Conservation (phyloP, 2,888 invertebrate species). For the Pachydiplax longipennis region DNA sequence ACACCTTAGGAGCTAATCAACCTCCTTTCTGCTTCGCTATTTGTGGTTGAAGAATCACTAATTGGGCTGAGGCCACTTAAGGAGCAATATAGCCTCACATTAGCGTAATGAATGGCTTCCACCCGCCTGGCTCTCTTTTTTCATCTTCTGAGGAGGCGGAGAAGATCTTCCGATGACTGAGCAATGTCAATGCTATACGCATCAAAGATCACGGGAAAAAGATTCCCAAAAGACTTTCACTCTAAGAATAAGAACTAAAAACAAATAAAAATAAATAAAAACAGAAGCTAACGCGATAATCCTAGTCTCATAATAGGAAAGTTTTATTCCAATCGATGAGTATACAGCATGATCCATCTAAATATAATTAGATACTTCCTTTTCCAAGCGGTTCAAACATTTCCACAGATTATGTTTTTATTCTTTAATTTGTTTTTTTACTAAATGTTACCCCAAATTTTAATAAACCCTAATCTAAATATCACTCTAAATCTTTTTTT, state of each 20-base stretch:
- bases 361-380: too few species aligned
- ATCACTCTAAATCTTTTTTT: too few species aligned
- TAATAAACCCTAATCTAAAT: too few species aligned
- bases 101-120: conserved; percentile 14
- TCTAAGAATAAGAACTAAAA: background rate
- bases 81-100: background rate
- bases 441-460: too few species aligned
- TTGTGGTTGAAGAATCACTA: background rate
- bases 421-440: too few species aligned
- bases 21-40: background rate
- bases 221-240: background rate
- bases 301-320: too few species aligned
- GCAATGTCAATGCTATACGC: background rate
- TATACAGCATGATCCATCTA: too few species aligned
- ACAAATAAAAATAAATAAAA: background rate
- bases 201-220: background rate
- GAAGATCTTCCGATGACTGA: background rate
- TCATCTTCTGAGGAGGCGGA: background rate
- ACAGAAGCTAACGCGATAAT: too few species aligned
- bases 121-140: background rate
- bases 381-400: too few species aligned
- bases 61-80: background rate
- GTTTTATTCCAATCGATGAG: too few species aligned
- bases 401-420: too few species aligned
- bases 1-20: background rate